Evolutionary conservation across 92 coral and sea anemone genomes (phyloP), one percentile per base, ranked within the genome.

Genomic region (Siderastrea radians): DNA sequence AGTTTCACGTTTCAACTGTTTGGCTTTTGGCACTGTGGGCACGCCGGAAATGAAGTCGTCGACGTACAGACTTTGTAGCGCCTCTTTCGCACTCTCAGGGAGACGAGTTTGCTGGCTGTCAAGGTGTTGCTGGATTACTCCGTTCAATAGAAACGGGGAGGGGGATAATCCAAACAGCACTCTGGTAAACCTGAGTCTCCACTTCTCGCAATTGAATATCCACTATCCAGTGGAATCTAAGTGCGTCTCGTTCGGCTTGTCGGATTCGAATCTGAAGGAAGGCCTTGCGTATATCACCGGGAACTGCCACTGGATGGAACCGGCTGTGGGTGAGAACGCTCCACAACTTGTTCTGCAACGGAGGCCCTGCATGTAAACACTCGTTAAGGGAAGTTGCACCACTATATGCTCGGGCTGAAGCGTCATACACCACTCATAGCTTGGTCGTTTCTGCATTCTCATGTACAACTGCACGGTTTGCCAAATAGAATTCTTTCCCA

Each of bases 371-470:
- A 69, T 92, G 83, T 6, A 92, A 64, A 76, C 93, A 89, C 15
- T 89, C 93, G 66, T 92, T 92, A 52, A 88, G 73, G 50, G 91
- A 91, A 70, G 89, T 89, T 76, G 80, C 87, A 84, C 75, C 75
- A n/a, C 83, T 84, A 60, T 78, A 89, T 60, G 84, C 91, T 10
- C 85, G 86, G 10, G 92, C 92, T 17, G 91, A 80, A 7, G 92
- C 90, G 80, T 92, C 92, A 49, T 88, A 92, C 74, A 92, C 92
- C 16, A 92, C 84, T 44, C 95, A 79, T 19, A 92, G 71, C 75
- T 92, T 92, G 13, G 95, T 92, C 68, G 90, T 78, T 77, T 92
- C 92, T 9, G 90, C 87, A 54, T 89, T 85, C 68, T 92, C 92
- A 11, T 85, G 78, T 19, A 92, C 72, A 64, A 92, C 92, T 15